A percentile compares a stretch with the other conserved stretches of the same genome.
phyloP scores from a whole-genome alignment of 2,888 invertebrate genomes.

The Ceratothoa steindachneri region DNA sequence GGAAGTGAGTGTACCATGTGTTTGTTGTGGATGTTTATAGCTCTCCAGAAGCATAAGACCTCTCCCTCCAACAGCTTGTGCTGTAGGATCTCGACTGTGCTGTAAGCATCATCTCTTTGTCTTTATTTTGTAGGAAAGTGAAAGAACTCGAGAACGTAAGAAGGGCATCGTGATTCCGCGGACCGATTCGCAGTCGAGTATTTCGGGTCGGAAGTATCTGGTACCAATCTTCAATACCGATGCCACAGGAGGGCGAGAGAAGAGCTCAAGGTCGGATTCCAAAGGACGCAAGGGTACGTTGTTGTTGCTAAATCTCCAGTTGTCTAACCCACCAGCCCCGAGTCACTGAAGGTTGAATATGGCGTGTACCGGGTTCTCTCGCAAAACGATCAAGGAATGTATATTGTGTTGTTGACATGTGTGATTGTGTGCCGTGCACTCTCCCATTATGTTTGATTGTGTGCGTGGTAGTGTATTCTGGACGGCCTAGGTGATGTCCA shows the following conservation, averaged over 20 bases:
- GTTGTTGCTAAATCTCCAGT: no score
- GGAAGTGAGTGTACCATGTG: no score
- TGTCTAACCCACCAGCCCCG: no score
- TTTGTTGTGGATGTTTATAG: no score
- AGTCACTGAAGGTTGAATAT: conserved; percentile 17
- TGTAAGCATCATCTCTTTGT: no score
- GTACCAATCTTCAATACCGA: conserved; percentile 34
- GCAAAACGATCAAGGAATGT: background rate
- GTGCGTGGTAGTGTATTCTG: no score
- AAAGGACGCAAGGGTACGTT: conserved; percentile 29
- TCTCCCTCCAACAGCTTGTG: no score
- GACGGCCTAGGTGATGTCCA: no score
- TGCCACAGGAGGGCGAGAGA: conserved; percentile 22
- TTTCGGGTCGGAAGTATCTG: conserved; percentile 35
- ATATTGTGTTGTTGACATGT: background rate
- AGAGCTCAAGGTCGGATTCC: conserved; percentile 28
- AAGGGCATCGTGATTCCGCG: conserved; percentile 49
- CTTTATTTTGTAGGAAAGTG: conserved; percentile 31
- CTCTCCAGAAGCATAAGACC: no score
- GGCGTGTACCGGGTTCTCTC: background rate
- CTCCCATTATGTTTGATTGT: no score
- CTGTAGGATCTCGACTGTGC: no score
- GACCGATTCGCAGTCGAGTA: conserved; percentile 42
- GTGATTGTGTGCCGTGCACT: no score
- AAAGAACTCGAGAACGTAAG: conserved; percentile 49